Evolutionary conservation across 2,888 invertebrate genomes (phyloP), one percentile per base, ranked within the genome.

Genomic region (Eupithecia pulchellata): DNA sequence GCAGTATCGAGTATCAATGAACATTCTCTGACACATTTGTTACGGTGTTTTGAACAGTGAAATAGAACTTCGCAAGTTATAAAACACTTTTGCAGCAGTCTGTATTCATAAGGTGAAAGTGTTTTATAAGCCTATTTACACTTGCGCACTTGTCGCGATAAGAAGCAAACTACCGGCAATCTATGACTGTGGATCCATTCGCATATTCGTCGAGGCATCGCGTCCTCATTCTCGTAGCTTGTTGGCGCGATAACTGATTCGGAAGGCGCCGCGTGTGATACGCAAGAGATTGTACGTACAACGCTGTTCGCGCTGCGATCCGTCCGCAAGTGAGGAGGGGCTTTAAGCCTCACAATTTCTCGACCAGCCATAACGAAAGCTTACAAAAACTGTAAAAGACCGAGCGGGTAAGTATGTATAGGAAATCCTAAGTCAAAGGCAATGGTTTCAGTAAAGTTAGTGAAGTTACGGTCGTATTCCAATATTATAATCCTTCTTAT

Each of bases 1-100:
- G 34, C 62, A 27, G 66, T 68, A 64, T 64, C 32, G 52, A 64
- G 71, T 67, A 68, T 71, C 65, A 68, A 68, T 58, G 47, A 68
- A 63, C 47, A 42, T 68, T 57, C 61, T 65, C 25, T n/a, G 42
- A 25, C 36, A 60, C 64, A 64, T 68, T 68, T 61, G 68, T 61
- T 64, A 36, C 39, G 34, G 52, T 67, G 63, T 66, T 58, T 47
- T 63, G 52, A 32, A 70, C 66, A 47, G 42, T 55, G 11, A 67
- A 58, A 60, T 61, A 25, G 29, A 58, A 32, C 58, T n/a, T 52
- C 20, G 11, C 20, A 52, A 25, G 25, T 13, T 52, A 52, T 4
- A 52, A 25, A 52, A 25, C 13, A 52, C 47, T 52, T 42, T 52
- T 52, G 47, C 25, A 52, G 13, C 4, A 47, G 3, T 11, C 20